phyloP scores from a whole-genome alignment of 2,113 vertebrate genomes.

The Petrocephalus microphthalmus region DNA sequence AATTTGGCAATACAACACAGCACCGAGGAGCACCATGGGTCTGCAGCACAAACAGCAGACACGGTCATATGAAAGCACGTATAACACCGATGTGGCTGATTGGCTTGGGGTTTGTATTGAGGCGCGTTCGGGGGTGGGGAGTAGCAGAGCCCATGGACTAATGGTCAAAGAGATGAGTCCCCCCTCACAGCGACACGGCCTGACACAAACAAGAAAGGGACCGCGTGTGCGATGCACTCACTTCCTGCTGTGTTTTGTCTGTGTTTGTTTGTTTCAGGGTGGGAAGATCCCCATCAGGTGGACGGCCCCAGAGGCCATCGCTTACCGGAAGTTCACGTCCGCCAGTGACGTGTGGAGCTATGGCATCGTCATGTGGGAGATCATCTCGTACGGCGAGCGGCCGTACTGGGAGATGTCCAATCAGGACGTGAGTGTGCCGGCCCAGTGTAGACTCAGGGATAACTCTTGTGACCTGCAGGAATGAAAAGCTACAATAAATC shows the following conservation, averaged over 20 bases:
- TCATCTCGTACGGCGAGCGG: slow-evolving; percentile 67
- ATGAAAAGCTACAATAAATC: neutral
- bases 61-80: neutral
- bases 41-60: neutral
- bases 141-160: neutral
- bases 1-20: neutral
- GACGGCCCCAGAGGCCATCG: slow-evolving; percentile 68
- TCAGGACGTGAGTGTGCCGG: slow-evolving; percentile 61
- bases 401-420: slow-evolving; percentile 75
- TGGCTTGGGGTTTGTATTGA: neutral
- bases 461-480: neutral
- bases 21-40: neutral
- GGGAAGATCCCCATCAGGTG: slow-evolving; percentile 69
- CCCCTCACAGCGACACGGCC: neutral
- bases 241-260: neutral
- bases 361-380: slow-evolving; percentile 71
- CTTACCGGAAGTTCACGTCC: slow-evolving; percentile 69
- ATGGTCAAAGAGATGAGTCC: neutral
- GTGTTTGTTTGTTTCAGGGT: slow-evolving; percentile 43
- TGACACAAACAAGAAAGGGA: neutral
- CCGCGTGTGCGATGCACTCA: neutral
- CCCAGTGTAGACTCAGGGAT: neutral
- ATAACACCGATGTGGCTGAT: neutral
- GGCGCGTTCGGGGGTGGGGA: neutral
- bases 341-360: slow-evolving; percentile 70